phyloP scores from a whole-genome alignment of 1,140 invertebrate species.

The Chymomyza costata region DNA sequence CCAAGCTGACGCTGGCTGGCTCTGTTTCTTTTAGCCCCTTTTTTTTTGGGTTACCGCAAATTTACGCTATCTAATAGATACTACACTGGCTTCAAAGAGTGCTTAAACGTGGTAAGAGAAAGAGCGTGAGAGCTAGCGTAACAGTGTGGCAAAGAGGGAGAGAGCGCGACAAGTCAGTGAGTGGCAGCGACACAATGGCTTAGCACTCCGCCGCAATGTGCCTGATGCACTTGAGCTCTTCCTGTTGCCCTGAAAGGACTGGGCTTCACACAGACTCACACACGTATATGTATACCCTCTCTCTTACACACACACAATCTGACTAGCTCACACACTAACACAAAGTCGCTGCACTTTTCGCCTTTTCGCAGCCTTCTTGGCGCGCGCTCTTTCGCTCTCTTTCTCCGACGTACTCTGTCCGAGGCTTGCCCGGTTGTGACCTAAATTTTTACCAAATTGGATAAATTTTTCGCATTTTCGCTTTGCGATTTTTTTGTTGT shows the following conservation, averaged over 20 bases:
- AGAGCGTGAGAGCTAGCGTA: neutral
- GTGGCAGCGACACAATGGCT: too few relatives aligned
- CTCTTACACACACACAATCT: constrained; percentile 1
- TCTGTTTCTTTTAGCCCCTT: constrained; percentile 29
- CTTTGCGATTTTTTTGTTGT: constrained; percentile 37
- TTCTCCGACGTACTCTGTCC: constrained; percentile 1
- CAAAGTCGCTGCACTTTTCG: constrained; percentile 66
- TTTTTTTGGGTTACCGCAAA: constrained; percentile 34
- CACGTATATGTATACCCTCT: constrained; percentile 11
- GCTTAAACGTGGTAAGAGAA: constrained; percentile 21
- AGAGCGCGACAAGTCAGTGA: constrained; percentile 18
- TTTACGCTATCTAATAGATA: constrained; percentile 43
- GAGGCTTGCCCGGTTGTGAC: constrained; percentile 59
- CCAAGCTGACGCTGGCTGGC: too few relatives aligned
- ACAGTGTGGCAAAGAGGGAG: constrained; percentile 23
- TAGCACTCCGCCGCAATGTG: constrained; percentile 48
- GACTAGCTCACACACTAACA: too few relatives aligned
- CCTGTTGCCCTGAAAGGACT: constrained; percentile 41
- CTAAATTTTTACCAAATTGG: constrained; percentile 75
- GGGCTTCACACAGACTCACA: constrained; percentile 14
- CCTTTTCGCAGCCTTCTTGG: constrained; percentile 53
- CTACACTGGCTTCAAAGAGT: constrained; percentile 7
- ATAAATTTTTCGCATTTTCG: constrained; percentile 75
- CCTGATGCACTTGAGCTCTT: constrained; percentile 61
- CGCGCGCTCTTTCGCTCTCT: constrained; percentile 8